Conservation (phyloP, 2,888 invertebrate species). For the Eurois occulta region DNA sequence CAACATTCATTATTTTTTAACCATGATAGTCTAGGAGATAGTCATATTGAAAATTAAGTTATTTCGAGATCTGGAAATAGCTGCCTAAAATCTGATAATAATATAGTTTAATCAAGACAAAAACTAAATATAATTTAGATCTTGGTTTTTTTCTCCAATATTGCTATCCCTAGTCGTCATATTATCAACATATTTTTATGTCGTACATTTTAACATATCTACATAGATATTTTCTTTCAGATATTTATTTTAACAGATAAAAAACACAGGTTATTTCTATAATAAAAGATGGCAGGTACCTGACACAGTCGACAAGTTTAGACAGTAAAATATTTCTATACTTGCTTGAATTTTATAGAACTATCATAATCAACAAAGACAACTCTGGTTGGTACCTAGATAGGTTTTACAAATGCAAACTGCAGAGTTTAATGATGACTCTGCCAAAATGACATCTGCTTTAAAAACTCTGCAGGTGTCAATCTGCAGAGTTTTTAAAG, state of each 20-base stretch:
- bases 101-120: neutral
- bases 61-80: constrained; percentile 1
- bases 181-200: constrained; percentile 61
- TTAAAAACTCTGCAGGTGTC: no score
- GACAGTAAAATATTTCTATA: constrained; percentile 31
- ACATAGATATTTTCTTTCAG: constrained; percentile 61
- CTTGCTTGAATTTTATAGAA: neutral
- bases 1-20: constrained; percentile 76
- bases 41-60: constrained; percentile 59
- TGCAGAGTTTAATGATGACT: constrained; percentile 4
- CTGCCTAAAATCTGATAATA: constrained; percentile 9
- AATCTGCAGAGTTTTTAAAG: constrained; percentile 5
- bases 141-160: constrained; percentile 22
- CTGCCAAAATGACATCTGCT: constrained; percentile 8
- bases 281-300: constrained; percentile 31
- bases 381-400: neutral
- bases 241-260: constrained; percentile 46
- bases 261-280: constrained; percentile 34
- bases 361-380: neutral
- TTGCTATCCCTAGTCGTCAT: constrained; percentile 45
- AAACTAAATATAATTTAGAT: constrained; percentile 17
- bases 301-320: constrained; percentile 7
- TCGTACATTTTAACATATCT: constrained; percentile 63
- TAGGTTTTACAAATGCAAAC: constrained; percentile 1
- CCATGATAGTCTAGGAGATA: constrained; percentile 48